Conservation (phyloP, 2,113 vertebrate genomes). For the Pseudorhombus dupliciocellatus region DNA sequence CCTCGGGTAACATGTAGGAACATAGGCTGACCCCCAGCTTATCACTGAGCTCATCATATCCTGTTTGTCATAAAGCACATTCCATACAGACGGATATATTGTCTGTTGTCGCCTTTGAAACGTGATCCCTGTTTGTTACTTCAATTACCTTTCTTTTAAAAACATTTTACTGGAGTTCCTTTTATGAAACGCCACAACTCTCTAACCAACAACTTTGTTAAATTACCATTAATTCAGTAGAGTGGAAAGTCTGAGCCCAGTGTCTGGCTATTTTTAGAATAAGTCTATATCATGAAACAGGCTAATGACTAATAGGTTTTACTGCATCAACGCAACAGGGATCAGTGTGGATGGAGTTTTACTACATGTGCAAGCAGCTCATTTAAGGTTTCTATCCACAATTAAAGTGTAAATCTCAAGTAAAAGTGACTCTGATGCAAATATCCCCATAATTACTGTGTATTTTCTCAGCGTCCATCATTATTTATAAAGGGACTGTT, state of each 20-base stretch:
- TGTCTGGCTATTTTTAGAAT: conserved; percentile 19
- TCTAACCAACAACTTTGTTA: conserved; percentile 54
- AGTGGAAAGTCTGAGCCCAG: conserved; percentile 69
- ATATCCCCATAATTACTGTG: neutral
- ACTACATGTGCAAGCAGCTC: neutral
- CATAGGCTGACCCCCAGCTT: conserved; percentile 14
- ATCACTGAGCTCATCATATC: conserved; percentile 6
- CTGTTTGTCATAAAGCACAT: conserved; percentile 24
- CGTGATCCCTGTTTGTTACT: conserved; percentile 13
- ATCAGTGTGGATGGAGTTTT: neutral
- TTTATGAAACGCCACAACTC: conserved; percentile 21
- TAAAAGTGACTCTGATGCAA: neutral
- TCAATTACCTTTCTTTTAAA: conserved; percentile 32
- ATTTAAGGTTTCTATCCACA: neutral
- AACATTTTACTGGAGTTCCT: conserved; percentile 28
- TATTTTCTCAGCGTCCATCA: neutral
- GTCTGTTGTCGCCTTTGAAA: conserved; percentile 15
- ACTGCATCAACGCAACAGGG: neutral
- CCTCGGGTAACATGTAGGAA: conserved; percentile 36
- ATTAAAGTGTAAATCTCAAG: neutral
- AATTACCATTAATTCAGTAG: conserved; percentile 16
- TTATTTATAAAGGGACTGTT: conserved; percentile 11
- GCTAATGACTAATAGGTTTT: neutral
- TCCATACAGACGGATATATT: neutral
- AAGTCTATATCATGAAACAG: conserved; percentile 13